Percentiles rank a stretch among this genome's conserved stretches.
Conservation (phyloP, 1,140 invertebrate species). For the Zaprionus gabonicus region DNA sequence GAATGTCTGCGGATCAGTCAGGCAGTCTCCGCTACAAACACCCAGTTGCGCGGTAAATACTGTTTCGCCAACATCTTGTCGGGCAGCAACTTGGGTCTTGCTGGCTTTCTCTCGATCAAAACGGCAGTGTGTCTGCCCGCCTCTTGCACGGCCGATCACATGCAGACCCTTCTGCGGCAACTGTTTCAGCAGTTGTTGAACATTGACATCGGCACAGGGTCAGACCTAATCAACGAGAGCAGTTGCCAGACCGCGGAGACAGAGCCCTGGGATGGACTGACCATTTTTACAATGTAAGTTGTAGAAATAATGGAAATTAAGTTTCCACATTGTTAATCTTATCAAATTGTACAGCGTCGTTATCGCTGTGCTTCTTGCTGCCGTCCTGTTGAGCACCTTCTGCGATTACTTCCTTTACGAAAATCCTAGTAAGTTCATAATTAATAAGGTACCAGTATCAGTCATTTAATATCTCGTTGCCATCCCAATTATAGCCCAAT, state of each 20-base stretch:
- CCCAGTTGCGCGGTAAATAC: slow-evolving; percentile 53
- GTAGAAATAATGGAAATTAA: background rate
- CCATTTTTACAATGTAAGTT: slow-evolving; percentile 64
- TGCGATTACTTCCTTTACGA: slow-evolving; percentile 54
- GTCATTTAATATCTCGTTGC: background rate
- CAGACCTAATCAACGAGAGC: slow-evolving; percentile 10
- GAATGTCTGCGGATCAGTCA: slow-evolving; percentile 54
- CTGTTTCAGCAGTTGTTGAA: slow-evolving; percentile 43
- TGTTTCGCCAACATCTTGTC: slow-evolving; percentile 46
- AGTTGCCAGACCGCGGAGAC: slow-evolving; percentile 36
- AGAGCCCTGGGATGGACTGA: slow-evolving; percentile 31
- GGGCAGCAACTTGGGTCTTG: slow-evolving; percentile 5
- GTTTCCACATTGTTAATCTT: background rate
- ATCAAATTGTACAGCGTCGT: slow-evolving; percentile 12
- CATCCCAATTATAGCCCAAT: slow-evolving; percentile 10
- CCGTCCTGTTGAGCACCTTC: slow-evolving; percentile 39
- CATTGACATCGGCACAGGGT: background rate
- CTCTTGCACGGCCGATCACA: slow-evolving; percentile 36
- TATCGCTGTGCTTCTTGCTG: slow-evolving; percentile 26
- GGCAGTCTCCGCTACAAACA: background rate
- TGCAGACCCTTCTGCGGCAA: slow-evolving; percentile 42
- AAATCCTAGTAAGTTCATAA: slow-evolving; percentile 45
- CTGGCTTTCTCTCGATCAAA: background rate
- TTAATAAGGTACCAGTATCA: background rate
- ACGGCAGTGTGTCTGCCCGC: slow-evolving; percentile 59